A percentile compares a stretch with the other conserved stretches of the same genome.
These are phyloP conservation scores for Xerus rutilus DNA, from an alignment of 2,797 vertebrate genomes.

Conservation along the genomic window DNA sequence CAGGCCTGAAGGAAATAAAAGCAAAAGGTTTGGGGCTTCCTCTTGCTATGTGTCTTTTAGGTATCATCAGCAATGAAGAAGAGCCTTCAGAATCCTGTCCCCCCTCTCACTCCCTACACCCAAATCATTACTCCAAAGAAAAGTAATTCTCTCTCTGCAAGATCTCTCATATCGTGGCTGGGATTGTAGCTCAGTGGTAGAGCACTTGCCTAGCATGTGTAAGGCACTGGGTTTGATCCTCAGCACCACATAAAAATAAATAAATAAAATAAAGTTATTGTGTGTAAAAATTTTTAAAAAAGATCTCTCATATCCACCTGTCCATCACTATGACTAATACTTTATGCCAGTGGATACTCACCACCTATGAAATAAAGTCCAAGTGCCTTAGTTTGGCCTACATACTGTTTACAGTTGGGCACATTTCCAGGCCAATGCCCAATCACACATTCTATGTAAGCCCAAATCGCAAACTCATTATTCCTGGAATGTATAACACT, in stretches of 20 bases:
- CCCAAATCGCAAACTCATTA: background rate
- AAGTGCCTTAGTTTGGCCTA: background rate
- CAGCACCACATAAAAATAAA: no score
- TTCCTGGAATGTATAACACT: background rate
- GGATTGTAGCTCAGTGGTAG: no score
- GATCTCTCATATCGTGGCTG: background rate
- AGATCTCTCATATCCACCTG: background rate
- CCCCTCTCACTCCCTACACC: background rate
- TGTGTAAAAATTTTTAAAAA: no score
- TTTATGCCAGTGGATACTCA: background rate
- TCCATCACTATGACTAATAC: background rate
- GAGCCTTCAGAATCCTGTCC: background rate
- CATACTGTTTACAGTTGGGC: background rate
- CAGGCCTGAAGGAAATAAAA: constrained; percentile 87
- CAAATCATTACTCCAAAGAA: background rate
- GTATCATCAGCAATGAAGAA: background rate
- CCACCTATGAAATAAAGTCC: background rate
- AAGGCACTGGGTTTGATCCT: no score
- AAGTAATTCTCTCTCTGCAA: background rate
- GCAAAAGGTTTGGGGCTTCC: background rate
- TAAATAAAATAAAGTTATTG: no score
- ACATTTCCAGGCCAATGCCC: background rate
- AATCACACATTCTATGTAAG: background rate
- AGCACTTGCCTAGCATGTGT: no score
- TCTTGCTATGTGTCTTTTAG: background rate